Base-by-base conservation (phyloP, 1,140 invertebrate species). In the Cyclargus thomasi region DNA sequence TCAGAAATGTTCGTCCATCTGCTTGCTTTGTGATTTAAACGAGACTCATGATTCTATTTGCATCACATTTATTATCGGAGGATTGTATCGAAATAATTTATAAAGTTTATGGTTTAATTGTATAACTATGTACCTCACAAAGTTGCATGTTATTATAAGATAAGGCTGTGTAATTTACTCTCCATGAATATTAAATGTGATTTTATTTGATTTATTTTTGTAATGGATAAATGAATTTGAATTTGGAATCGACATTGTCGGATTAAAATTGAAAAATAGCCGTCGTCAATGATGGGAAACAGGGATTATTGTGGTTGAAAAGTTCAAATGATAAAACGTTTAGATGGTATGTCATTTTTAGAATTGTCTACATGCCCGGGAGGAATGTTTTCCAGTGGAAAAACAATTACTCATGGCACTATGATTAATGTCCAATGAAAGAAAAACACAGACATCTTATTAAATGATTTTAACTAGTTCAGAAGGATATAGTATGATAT, bases 21-120 rank as follows among this genome's bases (percentile, higher is more conserved):
- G 55, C 10, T 59, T 10, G 55, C 55, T 59, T 59, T 59, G 55
- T 59, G 55, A 59, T 59, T 59, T 59, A 59, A 59, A 59, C 55
- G 18, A 59, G 55, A 21, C 55, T 18, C 18, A 59, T 59, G 55
- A 57, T 59, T 59, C 55, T 59, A 59, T 59, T 59, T 59, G 14
- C 55, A 59, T 22, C 55, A 59, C 55, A 59, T 59, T 59, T 59
- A 59, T 59, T 59, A 59, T 59, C 21, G 55, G 17, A 20, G 53
- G 14, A 21, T 21, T 20, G 55, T 59, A 59, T 20, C 18, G 20
- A 20, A 11, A 47, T 47, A 47, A 47, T 47, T 47, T 47, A 47
- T 47, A 47, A 47, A 47, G 39, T 47, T 47, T 47, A 47, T 47
- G 36, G 39, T 39, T 39, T 14, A 47, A 8, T n/a, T n/a, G n/a